Percentiles rank a stretch among this genome's conserved stretches.
Conservation (phyloP, 2,113 vertebrate genomes). For the Vulpes vulpes region DNA sequence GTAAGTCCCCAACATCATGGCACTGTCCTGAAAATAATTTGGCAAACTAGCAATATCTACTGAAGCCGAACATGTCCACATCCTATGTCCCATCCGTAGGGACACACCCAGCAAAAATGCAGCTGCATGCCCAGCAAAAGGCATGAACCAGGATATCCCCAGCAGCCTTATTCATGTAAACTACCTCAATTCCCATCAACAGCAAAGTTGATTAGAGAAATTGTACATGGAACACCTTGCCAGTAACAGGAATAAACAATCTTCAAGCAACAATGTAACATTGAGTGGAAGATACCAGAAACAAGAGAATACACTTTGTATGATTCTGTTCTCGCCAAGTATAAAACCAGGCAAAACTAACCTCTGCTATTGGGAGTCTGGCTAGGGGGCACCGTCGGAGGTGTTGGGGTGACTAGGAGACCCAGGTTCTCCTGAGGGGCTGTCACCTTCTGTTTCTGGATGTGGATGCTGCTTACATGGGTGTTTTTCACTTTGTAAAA, state of each 20-base stretch:
- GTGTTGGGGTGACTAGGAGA: not conserved
- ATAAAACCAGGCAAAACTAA: not conserved
- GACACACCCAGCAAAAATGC: not conserved
- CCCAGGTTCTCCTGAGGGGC: not conserved
- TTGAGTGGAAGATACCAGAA: not conserved
- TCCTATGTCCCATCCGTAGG: not conserved
- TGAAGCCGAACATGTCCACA: rapidly evolving
- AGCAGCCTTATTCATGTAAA: not conserved
- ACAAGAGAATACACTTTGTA: rapidly evolving
- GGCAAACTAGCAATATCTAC: not conserved
- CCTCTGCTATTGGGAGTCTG: not conserved
- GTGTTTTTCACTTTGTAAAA: not conserved
- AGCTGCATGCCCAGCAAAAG: not conserved
- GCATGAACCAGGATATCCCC: rapidly evolving
- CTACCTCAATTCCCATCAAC: not conserved
- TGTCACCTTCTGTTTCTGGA: not conserved
- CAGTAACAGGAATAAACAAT: no score
- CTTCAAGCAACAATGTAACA: not conserved
- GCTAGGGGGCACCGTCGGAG: rapidly evolving
- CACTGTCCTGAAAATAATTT: not conserved
- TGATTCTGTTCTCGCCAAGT: not conserved
- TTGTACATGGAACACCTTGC: rapidly evolving
- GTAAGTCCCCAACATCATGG: not conserved
- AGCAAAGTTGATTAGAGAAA: rapidly evolving
- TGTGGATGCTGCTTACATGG: not conserved